Conservation (phyloP, 2,113 vertebrate species). For the Cygnus atratus region DNA sequence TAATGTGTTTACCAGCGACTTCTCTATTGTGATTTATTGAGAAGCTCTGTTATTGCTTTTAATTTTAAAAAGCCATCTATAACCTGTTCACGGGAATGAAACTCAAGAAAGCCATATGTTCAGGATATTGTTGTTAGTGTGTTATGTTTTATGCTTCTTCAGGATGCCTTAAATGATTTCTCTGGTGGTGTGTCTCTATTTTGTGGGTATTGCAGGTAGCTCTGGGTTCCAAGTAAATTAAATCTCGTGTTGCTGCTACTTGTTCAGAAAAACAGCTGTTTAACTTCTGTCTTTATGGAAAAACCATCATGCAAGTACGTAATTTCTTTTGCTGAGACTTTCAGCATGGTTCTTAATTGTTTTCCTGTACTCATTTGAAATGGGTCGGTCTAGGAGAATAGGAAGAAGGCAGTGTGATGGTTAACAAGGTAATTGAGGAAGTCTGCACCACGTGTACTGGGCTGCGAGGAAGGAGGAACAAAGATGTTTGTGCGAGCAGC, state of each 20-base stretch:
- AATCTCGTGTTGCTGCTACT: neutral
- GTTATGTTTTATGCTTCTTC: slow-evolving; percentile 7
- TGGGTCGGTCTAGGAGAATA: neutral
- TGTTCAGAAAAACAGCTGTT: slow-evolving; percentile 22
- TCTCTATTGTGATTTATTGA: slow-evolving; percentile 38
- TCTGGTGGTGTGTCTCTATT: neutral
- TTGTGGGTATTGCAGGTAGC: slow-evolving; percentile 14
- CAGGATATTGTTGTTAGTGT: slow-evolving; percentile 16
- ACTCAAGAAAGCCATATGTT: slow-evolving; percentile 31
- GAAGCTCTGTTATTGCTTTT: slow-evolving; percentile 39
- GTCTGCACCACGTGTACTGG: neutral
- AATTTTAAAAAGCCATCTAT: slow-evolving; percentile 52
- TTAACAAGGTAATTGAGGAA: neutral
- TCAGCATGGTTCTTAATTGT: neutral
- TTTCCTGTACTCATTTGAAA: neutral
- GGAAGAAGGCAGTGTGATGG: neutral
- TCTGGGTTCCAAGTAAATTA: slow-evolving; percentile 9
- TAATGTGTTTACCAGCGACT: slow-evolving; percentile 27
- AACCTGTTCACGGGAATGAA: slow-evolving; percentile 20
- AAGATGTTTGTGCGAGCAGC: neutral
- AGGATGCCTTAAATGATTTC: neutral
- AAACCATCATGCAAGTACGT: neutral
- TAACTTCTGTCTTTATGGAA: neutral
- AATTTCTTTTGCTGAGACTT: neutral
- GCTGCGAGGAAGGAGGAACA: neutral